A percentile compares a stretch with the other conserved stretches of the same genome.
These are phyloP conservation scores for Peribatodes rhomboidaria DNA, from an alignment of 2,888 invertebrate genomes.

Conservation along the genomic window DNA sequence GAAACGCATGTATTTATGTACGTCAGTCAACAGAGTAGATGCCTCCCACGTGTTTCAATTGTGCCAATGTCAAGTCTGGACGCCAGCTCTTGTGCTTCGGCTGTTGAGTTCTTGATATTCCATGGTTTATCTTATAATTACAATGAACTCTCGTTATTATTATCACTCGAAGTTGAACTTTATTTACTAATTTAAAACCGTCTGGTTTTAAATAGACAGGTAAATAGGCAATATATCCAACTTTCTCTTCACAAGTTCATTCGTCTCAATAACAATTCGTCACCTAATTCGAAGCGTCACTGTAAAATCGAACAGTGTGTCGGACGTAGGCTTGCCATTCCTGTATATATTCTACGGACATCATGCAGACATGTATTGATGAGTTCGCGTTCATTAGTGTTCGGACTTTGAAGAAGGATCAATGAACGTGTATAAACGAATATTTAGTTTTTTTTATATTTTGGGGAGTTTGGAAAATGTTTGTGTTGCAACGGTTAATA, in stretches of 20 bases:
- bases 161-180: too few relatives aligned
- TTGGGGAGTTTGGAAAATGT: too few relatives aligned
- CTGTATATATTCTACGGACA: constrained; percentile 13
- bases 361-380: too few relatives aligned
- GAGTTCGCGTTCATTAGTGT: too few relatives aligned
- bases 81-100: constrained; percentile 29
- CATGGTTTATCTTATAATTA: constrained; percentile 31
- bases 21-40: constrained; percentile 4
- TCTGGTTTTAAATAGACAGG: too few relatives aligned
- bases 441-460: too few relatives aligned
- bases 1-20: constrained; percentile 31
- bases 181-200: too few relatives aligned
- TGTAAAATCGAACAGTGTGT: constrained; percentile 30
- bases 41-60: constrained; percentile 36
- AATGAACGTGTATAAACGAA: too few relatives aligned
- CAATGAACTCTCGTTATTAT: constrained; percentile 43
- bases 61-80: constrained; percentile 39
- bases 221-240: too few relatives aligned
- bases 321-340: constrained; percentile 18
- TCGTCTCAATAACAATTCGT: constrained; percentile 8
- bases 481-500: too few relatives aligned
- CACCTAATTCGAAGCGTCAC: constrained; percentile 19
- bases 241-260: constrained; percentile 13
- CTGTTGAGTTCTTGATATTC: constrained; percentile 23
- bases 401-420: too few relatives aligned